phyloP scores from a whole-genome alignment of 2,797 vertebrate species.

The Brachyalestes nurse region DNA sequence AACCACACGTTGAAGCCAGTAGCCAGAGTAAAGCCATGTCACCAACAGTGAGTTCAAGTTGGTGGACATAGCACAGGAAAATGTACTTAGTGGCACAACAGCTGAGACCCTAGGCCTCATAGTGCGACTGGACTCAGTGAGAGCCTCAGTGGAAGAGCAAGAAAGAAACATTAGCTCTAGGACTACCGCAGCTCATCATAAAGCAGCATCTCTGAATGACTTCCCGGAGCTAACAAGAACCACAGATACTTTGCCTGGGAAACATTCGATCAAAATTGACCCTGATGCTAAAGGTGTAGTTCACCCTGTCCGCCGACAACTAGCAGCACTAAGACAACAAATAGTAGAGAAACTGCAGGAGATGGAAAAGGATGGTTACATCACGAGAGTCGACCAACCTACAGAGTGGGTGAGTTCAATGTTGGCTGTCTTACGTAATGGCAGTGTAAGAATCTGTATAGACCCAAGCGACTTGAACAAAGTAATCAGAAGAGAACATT shows the following conservation, averaged over 20 bases:
- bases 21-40: conserved; percentile 15
- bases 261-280: too few relatives aligned
- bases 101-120: too few relatives aligned
- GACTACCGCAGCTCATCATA: too few relatives aligned
- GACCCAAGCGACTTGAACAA: conserved; percentile 44
- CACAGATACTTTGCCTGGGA: too few relatives aligned
- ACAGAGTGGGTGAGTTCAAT: conserved; percentile 45
- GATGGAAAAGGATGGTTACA: conserved; percentile 12
- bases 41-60: background rate
- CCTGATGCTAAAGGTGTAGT: too few relatives aligned
- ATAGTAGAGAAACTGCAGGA: too few relatives aligned
- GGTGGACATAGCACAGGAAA: conserved; percentile 29
- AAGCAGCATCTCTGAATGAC: too few relatives aligned
- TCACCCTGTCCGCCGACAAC: conserved; percentile 4
- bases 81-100: background rate
- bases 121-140: too few relatives aligned
- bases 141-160: too few relatives aligned
- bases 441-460: conserved; percentile 30
- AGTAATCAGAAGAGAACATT: conserved; percentile 18
- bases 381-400: conserved; percentile 30
- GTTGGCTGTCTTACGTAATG: background rate
- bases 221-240: too few relatives aligned
- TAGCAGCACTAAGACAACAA: background rate
- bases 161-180: too few relatives aligned
- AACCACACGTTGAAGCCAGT: conserved; percentile 44